Conservation (phyloP, 1,140 invertebrate genomes). For the Halesus radiatus region DNA sequence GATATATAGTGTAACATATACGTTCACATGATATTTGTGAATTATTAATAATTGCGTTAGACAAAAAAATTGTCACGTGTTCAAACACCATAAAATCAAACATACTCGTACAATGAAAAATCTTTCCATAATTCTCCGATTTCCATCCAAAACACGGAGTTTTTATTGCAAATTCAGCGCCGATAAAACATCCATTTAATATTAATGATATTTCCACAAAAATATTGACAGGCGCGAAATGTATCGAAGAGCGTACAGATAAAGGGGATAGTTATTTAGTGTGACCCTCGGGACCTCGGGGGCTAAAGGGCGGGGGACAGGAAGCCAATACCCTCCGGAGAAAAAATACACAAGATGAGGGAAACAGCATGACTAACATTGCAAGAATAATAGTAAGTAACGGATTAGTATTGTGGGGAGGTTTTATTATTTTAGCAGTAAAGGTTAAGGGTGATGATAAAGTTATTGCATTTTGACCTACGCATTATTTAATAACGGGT, state of each 20-base stretch:
- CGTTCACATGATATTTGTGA: too few species aligned
- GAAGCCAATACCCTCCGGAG: too few species aligned
- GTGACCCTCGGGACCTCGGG: neutral
- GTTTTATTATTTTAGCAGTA: too few species aligned
- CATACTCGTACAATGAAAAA: neutral
- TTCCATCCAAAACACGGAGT: constrained; percentile 3
- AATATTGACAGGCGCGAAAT: constrained; percentile 39
- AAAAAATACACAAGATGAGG: constrained; percentile 28
- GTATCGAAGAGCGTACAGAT: neutral
- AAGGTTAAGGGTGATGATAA: too few species aligned
- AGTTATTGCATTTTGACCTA: too few species aligned
- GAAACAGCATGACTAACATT: constrained; percentile 21
- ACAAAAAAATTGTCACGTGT: neutral
- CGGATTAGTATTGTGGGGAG: too few species aligned
- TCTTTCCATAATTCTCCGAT: neutral
- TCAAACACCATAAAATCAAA: neutral
- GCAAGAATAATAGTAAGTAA: neutral
- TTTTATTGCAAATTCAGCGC: neutral
- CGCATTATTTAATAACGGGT: too few species aligned
- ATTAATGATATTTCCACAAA: constrained; percentile 21
- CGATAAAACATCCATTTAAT: constrained; percentile 19
- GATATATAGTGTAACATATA: too few species aligned
- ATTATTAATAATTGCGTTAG: too few species aligned
- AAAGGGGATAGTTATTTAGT: constrained; percentile 25
- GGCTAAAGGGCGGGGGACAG: neutral